These are phyloP conservation scores for Pomatorhinus ruficollis DNA, from an alignment of 2,113 vertebrate species.

Conservation along the genomic window DNA sequence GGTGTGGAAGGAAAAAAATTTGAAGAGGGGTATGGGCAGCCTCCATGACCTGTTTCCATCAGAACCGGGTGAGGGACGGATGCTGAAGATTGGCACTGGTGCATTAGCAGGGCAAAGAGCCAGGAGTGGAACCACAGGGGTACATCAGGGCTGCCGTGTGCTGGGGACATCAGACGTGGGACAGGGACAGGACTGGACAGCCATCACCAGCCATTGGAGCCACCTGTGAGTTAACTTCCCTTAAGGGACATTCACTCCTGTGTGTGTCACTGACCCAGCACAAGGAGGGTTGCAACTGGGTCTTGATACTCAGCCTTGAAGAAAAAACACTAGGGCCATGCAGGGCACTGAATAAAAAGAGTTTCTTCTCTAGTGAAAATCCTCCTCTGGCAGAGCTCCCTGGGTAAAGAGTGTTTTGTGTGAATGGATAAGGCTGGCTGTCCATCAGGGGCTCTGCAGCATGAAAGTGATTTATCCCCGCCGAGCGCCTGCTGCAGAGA, in stretches of 20 bases:
- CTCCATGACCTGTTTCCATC: background rate
- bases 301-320: background rate
- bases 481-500: fast-evolving
- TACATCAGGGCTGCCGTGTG: fast-evolving
- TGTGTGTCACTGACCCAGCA: background rate
- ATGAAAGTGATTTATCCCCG: background rate
- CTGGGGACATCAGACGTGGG: fast-evolving
- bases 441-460: background rate
- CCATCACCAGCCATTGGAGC: background rate
- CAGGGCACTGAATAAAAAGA: background rate
- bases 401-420: background rate
- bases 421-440: background rate
- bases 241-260: background rate
- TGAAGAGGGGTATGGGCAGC: background rate
- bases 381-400: background rate
- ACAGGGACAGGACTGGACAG: background rate
- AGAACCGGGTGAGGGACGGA: background rate
- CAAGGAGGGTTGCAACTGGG: background rate
- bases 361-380: background rate
- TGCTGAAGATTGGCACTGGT: background rate
- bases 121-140: background rate
- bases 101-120: background rate
- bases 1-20: background rate
- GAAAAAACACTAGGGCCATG: background rate
- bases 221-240: background rate